A percentile compares a stretch with the other conserved stretches of the same genome.
Evolutionary conservation across 2,797 vertebrate genomes (phyloP).

Genomic region (Siniperca undulata): DNA sequence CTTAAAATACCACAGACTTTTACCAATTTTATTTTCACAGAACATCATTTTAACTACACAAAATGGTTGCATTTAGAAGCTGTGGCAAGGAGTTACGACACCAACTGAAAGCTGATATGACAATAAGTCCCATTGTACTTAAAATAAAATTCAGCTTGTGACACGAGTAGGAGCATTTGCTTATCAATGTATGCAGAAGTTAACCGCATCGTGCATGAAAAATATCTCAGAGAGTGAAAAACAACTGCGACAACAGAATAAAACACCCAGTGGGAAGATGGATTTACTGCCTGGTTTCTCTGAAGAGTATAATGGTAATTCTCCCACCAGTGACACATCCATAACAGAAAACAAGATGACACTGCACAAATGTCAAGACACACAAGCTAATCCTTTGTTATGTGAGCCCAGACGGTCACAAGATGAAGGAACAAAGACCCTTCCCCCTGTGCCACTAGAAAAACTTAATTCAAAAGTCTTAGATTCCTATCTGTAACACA

Average conservation of each 20-base stretch:
- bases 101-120: conserved; percentile 58
- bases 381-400: conserved; percentile 70
- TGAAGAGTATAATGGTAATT: conserved; percentile 33
- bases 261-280: conserved; percentile 31
- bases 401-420: conserved; percentile 55
- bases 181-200: conserved; percentile 62
- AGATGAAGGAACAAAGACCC: conserved; percentile 56
- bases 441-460: conserved; percentile 17
- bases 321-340: conserved; percentile 41
- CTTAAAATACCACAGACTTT: conserved; percentile 26
- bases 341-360: conserved; percentile 59
- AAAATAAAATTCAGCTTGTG: conserved; percentile 57
- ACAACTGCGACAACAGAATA: conserved; percentile 40
- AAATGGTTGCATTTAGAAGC: conserved; percentile 37
- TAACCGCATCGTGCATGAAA: conserved; percentile 61
- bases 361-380: conserved; percentile 63
- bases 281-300: conserved; percentile 37
- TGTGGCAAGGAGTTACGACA: conserved; percentile 36
- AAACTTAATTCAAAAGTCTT: conserved; percentile 27
- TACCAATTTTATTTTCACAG: conserved; percentile 28
- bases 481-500: conserved; percentile 33
- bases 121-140: conserved; percentile 65
- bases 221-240: conserved; percentile 11
- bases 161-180: conserved; percentile 54
- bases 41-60: conserved; percentile 17